Conservation (phyloP, 2,888 invertebrate species). For the Noctua janthina region DNA sequence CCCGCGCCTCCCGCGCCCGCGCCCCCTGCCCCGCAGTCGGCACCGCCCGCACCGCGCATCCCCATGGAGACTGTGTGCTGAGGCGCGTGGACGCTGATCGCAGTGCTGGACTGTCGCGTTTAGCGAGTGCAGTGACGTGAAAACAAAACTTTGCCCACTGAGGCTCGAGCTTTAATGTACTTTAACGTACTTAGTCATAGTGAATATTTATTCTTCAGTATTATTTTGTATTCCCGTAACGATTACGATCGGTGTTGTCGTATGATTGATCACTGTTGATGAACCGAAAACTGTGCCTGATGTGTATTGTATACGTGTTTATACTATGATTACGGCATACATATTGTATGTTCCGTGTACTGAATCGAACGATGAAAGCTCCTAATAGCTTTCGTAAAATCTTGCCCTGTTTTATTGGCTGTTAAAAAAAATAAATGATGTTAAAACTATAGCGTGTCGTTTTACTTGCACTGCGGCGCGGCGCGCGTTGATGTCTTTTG, state of each 20-base stretch:
- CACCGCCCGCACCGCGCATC: constrained; percentile 83
- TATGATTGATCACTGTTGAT: constrained; percentile 54
- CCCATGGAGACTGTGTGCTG: constrained; percentile 92
- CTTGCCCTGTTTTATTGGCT: constrained; percentile 84
- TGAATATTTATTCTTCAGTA: constrained; percentile 85
- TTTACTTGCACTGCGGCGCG: constrained; percentile 49
- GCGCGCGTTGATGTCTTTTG: constrained; percentile 81
- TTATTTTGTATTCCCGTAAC: constrained; percentile 85
- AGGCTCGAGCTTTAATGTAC: constrained; percentile 71
- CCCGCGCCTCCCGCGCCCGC: constrained; percentile 90
- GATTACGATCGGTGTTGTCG: constrained; percentile 74
- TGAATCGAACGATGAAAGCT: constrained; percentile 44
- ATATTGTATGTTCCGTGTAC: constrained; percentile 55
- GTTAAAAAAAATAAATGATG: constrained; percentile 80
- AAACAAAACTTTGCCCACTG: constrained; percentile 38
- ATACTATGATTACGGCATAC: constrained; percentile 50
- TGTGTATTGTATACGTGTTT: constrained; percentile 55
- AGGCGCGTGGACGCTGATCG: constrained; percentile 55
- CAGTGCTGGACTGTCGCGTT: constrained; percentile 10
- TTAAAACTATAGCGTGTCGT: constrained; percentile 56
- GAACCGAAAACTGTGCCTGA: constrained; percentile 45
- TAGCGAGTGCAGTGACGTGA: constrained; percentile 50
- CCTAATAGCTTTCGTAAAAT: constrained; percentile 67
- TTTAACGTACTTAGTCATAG: constrained; percentile 68
- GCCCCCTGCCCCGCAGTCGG: constrained; percentile 83